Base-by-base conservation (phyloP, 2,113 vertebrate species). In the Phrynocephalus versicolor region DNA sequence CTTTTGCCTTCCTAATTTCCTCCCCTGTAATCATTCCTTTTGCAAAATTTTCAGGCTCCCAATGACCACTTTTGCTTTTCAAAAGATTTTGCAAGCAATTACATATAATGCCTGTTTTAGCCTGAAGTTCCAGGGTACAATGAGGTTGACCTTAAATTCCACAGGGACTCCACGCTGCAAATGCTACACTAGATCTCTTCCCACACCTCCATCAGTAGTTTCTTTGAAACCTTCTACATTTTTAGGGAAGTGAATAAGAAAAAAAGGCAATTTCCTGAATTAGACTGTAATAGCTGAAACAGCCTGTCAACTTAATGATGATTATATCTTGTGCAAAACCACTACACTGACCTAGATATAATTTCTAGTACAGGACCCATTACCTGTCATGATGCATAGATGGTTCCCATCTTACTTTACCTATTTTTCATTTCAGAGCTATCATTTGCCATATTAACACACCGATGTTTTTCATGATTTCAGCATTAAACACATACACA, bases 261-360 rank as follows among this genome's bases (percentile, higher is more conserved):
- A 70, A 79, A 81, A 79, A 70, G 27, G 12, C 41, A 27, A 62
- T 85, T 79, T 72, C 27, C 76, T 60, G 69, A 79, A 85, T 79
- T 85, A 85, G 67, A 79, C 39, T 62, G 35, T 79, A 85, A 79
- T 71, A 79, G 69, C 67, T 79, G 57, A 60, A 85, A 72, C 67
- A 62, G 76, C 84, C 57, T 79, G 67, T 72, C 76, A 33, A 85
- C 27, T 41, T 62, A 85, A 85, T 72, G 37, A 71, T 85, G 76
- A 85, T 85, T 79, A 25, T 23, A 69, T 70, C 55, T 79, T 85
- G 23, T 71, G 19, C n/a, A 85, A 79, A 85, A 72, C 77, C 69
- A 62, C 37, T 62, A 79, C 23, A 62, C 16, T 79, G 55, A 62
- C 65, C 21, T 79, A 72, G 51, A 71, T 71, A 71, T 70, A 35